phyloP scores from a whole-genome alignment of 2,888 invertebrate species.

The Stenurella melanura region DNA sequence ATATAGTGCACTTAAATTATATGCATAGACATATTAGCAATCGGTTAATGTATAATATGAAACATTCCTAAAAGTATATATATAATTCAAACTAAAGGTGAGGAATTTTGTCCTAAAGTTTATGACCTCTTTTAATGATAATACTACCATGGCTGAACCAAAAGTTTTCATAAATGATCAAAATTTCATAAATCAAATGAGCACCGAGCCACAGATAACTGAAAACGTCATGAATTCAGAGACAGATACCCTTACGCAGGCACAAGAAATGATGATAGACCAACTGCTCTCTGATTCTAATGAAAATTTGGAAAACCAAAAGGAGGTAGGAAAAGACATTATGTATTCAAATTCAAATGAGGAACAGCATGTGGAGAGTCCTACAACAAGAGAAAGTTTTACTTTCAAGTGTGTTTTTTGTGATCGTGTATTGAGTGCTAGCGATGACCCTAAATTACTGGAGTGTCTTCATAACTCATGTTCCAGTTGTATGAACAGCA shows the following conservation, averaged over 20 bases:
- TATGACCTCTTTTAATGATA: conserved; percentile 51
- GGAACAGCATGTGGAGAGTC: conserved; percentile 69
- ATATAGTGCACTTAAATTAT: conserved; percentile 36
- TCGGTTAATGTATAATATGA: conserved; percentile 14
- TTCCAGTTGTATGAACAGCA: conserved; percentile 82
- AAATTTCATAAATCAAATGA: conserved; percentile 53
- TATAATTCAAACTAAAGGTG: conserved; percentile 24
- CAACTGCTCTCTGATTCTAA: conserved; percentile 47
- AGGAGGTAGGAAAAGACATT: conserved; percentile 51
- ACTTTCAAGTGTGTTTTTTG: conserved; percentile 72
- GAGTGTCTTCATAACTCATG: conserved; percentile 93
- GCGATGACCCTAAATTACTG: conserved; percentile 85
- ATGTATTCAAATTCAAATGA: conserved; percentile 55
- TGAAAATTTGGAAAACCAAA: conserved; percentile 52
- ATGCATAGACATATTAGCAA: background rate
- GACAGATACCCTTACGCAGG: conserved; percentile 48
- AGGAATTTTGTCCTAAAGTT: conserved; percentile 44
- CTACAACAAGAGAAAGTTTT: conserved; percentile 69
- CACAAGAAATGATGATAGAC: conserved; percentile 55
- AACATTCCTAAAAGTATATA: background rate
- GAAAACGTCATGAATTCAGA: conserved; percentile 39
- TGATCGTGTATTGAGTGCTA: conserved; percentile 74
- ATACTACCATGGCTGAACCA: conserved; percentile 61
- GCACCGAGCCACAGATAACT: conserved; percentile 41
- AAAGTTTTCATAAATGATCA: conserved; percentile 62